Evolutionary conservation across 2,888 invertebrate species (phyloP).

Genomic region (Melanostoma mellinum): DNA sequence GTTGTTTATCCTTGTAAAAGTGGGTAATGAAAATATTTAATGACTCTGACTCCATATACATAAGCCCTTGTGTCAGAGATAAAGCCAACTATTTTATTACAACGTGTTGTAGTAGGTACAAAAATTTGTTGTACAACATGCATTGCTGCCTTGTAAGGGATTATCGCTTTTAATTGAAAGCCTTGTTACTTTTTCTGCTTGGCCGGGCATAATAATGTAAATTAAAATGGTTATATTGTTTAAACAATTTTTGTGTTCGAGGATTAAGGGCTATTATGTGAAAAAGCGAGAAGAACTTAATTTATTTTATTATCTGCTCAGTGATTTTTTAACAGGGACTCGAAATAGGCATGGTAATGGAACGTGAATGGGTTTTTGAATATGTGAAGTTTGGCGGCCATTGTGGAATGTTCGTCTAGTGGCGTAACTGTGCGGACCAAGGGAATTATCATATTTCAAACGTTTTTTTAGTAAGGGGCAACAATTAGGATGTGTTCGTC

Average conservation of each 20-base stretch:
- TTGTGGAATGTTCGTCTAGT: no score
- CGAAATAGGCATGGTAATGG: no score
- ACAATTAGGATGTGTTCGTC: no score
- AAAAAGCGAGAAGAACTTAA: slow-evolving; percentile 4
- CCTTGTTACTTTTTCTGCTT: slow-evolving; percentile 39
- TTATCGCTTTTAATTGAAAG: slow-evolving; percentile 47
- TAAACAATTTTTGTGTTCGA: background rate
- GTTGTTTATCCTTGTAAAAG: slow-evolving; percentile 43
- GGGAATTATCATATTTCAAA: no score
- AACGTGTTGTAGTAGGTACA: no score
- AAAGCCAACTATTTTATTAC: no score
- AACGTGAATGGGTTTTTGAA: background rate
- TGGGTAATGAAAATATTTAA: slow-evolving; percentile 21
- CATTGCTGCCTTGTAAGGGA: slow-evolving; percentile 20
- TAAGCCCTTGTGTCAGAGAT: no score
- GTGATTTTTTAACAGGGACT: background rate
- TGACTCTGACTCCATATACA: slow-evolving; percentile 2
- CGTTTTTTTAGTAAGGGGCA: no score
- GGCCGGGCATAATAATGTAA: slow-evolving; percentile 35
- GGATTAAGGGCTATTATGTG: slow-evolving; percentile 12
- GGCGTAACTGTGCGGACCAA: no score
- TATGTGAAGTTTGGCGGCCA: no score
- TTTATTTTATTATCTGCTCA: slow-evolving; percentile 31
- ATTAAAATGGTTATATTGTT: slow-evolving; percentile 27
- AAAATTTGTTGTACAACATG: background rate